Base-by-base conservation (phyloP, 2,113 vertebrate species). In the Eidolon helvum region DNA sequence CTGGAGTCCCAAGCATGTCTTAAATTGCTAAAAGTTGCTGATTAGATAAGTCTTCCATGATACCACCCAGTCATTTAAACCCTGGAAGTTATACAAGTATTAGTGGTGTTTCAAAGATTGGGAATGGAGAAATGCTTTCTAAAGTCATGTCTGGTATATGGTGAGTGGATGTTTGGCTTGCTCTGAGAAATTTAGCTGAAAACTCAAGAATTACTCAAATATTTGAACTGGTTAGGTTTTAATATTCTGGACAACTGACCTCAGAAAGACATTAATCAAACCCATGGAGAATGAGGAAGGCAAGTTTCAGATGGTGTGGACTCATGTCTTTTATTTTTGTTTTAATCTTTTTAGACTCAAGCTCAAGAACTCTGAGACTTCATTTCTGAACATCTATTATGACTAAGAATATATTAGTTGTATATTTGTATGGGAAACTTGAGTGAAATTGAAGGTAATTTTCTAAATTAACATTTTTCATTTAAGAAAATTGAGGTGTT, bases 241-340 rank as follows among this genome's bases (percentile, higher is more conserved):
- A n/a, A 12, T 80, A 50, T 82, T 97, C 59, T 94, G 96, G 92
- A 94, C 97, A 98, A 33, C 80, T 98, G 97, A 96, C 91, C 95
- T 66, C 40, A 0, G 5, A 82, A 3, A 90, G 79, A 88, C 55
- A 33, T 79, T 28, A 7, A 68, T 68, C 7, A n/a, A 75, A 28
- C 78, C 38, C 28, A 10, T 9, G 35, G 69, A 71, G 94, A 63
- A 91, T 18, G 57, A 86, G 38, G 61, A 86, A 92, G 93, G 90
- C 63, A 68, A 75, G 80, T 71, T 66, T 77, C 66, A 43, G 33
- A 24, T 71, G 40, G 35, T 77, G 35, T 33, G 43, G 28, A 2
- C 6, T 12, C 35, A 35, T 77, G 72, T 94, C 72, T 28, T 72
- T 80, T 45, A 0, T 24, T 61, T 35, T 48, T 65, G 2, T 74